phyloP scores from a whole-genome alignment of 2,113 vertebrate genomes.

The Peromyscus leucopus region DNA sequence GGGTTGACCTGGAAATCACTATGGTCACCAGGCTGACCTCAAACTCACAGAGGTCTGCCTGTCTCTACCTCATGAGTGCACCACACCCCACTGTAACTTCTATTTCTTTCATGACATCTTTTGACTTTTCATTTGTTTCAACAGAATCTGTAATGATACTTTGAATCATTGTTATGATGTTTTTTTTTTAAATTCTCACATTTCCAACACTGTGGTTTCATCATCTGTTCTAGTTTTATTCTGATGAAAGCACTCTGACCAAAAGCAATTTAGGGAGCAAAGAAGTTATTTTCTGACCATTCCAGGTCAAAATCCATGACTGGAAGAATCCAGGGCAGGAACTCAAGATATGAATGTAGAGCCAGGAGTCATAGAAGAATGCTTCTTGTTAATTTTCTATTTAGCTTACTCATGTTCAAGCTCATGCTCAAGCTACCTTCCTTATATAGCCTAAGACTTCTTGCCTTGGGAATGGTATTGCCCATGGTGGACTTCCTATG shows the following conservation, averaged over 20 bases:
- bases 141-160: neutral
- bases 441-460: neutral
- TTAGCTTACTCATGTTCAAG: too few species aligned
- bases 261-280: neutral
- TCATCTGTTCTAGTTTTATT: neutral
- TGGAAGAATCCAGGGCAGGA: neutral
- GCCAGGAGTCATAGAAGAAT: neutral
- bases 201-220: neutral
- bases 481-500: neutral
- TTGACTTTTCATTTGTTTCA: slow-evolving; percentile 9
- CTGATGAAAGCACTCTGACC: neutral
- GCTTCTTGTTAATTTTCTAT: neutral
- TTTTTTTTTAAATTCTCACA: neutral
- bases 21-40: neutral
- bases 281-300: neutral
- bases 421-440: neutral
- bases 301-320: neutral
- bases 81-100: neutral
- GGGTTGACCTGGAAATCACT: neutral
- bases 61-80: neutral
- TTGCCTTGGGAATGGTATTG: neutral
- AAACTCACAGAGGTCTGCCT: neutral
- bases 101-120: neutral
- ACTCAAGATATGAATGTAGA: neutral
- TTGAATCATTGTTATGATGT: neutral